Evolutionary conservation across 2,888 invertebrate genomes (phyloP), one percentile per base, ranked within the genome.

Genomic region (Polydesmus complanatus): DNA sequence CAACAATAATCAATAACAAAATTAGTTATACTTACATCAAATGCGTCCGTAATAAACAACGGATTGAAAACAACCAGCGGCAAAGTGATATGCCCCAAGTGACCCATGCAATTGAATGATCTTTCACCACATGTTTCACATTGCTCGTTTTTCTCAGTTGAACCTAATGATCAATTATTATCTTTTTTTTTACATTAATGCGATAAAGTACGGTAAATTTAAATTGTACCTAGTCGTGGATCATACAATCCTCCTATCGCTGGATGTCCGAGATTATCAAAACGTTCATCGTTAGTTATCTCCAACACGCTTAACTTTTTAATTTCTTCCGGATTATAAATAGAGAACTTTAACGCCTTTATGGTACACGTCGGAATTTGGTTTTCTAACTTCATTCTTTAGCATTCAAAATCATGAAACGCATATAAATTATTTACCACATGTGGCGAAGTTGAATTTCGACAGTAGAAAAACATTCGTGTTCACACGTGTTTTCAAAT

Each of bases 71-170:
- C 87, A 0, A 91, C 83, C 14, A 95, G 75, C 0, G 91, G 89
- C 1, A 98, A 77, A 66, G 88, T 86, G 64, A 98, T 93, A 71
- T 95, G 91, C 0, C 97, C 97, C 74, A 92, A 85, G 75, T 98
- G 98, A 0, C 98, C 98, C 0, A 86, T 83, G 71, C 96, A 96
- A 64, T 80, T 77, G 5, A 79, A 71, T 53, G 81, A 72, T 21
- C 78, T 79, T 65, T 82, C 80, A 11, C 80, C 79, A 70, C 96
- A 97, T 5, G 93, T 94, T 2, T 76, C 76, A 73, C 96, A 97
- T 0, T 82, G 78, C 63, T 88, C 87, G 68, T 78, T 65, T 54
- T 65, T 74, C 18, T 83, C 82, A 63, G 66, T 62, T 19, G 75
- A 71, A 62, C 76, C 80, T 79, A 51, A 19, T 53, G n/a, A 22